Conservation (phyloP, 2,888 invertebrate species). For the Hypomecis punctinalis region DNA sequence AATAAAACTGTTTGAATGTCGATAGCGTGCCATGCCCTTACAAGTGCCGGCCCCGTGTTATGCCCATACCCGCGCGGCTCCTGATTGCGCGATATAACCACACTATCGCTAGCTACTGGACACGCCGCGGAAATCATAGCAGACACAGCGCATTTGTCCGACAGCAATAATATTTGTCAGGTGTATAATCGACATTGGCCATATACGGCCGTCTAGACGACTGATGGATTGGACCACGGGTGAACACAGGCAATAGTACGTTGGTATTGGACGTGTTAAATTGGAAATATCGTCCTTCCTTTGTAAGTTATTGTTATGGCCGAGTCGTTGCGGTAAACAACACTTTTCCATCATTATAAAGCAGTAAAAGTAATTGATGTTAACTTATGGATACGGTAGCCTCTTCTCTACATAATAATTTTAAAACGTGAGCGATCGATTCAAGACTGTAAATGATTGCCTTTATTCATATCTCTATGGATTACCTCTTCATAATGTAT, state of each 20-base stretch:
- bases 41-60: constrained; percentile 2
- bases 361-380: not conserved
- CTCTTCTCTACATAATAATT: too few relatives aligned
- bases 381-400: not conserved
- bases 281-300: constrained; percentile 23
- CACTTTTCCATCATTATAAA: not conserved
- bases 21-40: constrained; percentile 1
- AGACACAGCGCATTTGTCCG: constrained; percentile 20
- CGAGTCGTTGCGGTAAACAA: constrained; percentile 8
- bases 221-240: constrained; percentile 22
- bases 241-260: constrained; percentile 1
- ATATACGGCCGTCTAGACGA: constrained; percentile 10
- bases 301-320: constrained; percentile 13
- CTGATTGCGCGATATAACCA: constrained; percentile 23
- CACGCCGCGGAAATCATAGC: constrained; percentile 25
- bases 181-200: constrained; percentile 14
- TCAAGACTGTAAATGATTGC: too few relatives aligned
- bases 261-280: not conserved
- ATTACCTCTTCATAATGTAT: too few relatives aligned
- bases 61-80: constrained; percentile 17
- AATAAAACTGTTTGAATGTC: constrained; percentile 7
- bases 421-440: too few relatives aligned
- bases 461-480: too few relatives aligned
- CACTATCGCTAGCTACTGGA: constrained; percentile 6
- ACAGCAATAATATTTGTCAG: constrained; percentile 26